A percentile compares a stretch with the other conserved stretches of the same genome.
phyloP scores from a whole-genome alignment of 2,113 vertebrate genomes.

The Tetraodon nigroviridis region DNA sequence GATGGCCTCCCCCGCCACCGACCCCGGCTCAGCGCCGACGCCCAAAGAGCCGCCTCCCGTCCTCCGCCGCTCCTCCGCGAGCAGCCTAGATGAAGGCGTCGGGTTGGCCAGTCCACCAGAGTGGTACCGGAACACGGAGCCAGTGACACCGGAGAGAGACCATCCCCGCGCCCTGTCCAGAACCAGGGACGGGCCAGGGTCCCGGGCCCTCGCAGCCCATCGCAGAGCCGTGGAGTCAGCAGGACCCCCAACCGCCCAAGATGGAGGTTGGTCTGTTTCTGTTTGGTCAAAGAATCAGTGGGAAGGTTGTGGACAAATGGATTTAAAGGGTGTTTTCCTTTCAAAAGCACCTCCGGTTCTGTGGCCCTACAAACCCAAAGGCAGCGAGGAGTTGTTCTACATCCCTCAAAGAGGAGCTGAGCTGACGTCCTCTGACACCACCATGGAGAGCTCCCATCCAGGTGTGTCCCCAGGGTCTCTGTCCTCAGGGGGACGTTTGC shows the following conservation, averaged over 20 bases:
- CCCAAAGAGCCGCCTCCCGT: constrained; percentile 23
- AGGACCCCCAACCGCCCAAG: constrained; percentile 15
- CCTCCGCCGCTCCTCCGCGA: constrained; percentile 14
- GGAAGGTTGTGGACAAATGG: too few species aligned
- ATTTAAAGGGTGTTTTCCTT: constrained; percentile 7
- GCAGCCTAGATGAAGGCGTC: constrained; percentile 47
- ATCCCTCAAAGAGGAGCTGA: constrained; percentile 66
- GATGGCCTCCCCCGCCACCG: neutral
- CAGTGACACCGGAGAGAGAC: constrained; percentile 26
- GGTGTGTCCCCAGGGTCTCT: constrained; percentile 64
- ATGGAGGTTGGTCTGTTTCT: too few species aligned
- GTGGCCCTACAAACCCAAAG: constrained; percentile 88
- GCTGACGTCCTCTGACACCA: constrained; percentile 62
- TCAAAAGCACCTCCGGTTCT: constrained; percentile 74
- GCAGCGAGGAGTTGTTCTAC: constrained; percentile 84
- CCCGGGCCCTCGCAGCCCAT: constrained; percentile 8
- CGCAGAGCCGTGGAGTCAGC: constrained; percentile 7
- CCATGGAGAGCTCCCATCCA: constrained; percentile 77
- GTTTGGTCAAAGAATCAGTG: too few species aligned
- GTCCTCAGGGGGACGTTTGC: neutral
- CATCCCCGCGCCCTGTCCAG: constrained; percentile 69
- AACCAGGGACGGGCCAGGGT: constrained; percentile 35
- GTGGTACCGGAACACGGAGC: constrained; percentile 32
- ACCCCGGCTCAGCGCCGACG: neutral
- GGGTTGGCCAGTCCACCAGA: constrained; percentile 49